A percentile compares a stretch with the other conserved stretches of the same genome.
Evolutionary conservation across 2,113 vertebrate species (phyloP).

Genomic region (Limanda limanda): DNA sequence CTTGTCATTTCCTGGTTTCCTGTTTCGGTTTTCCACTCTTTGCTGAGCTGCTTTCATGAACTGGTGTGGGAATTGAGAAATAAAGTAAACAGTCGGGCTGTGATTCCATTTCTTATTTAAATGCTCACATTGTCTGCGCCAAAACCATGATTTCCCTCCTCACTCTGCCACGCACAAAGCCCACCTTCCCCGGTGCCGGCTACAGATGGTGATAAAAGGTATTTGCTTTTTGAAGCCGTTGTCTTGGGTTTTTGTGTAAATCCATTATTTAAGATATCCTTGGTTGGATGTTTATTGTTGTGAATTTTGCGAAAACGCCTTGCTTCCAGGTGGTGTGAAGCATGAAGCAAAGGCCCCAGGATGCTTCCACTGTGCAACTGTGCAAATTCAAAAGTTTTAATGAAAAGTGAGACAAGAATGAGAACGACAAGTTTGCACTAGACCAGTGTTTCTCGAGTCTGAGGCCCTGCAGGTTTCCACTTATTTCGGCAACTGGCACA

Average conservation of each 20-base stretch:
- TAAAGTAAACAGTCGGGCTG: slow-evolving; percentile 71
- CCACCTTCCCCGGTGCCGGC: slow-evolving; percentile 72
- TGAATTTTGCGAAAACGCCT: slow-evolving; percentile 72
- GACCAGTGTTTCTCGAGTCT: slow-evolving; percentile 3
- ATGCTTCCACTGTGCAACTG: slow-evolving; percentile 47
- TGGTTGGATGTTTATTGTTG: slow-evolving; percentile 74
- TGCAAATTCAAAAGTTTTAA: slow-evolving; percentile 65
- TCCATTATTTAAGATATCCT: slow-evolving; percentile 79
- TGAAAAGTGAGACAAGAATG: slow-evolving; percentile 62
- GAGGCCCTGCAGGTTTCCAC: slow-evolving; percentile 23
- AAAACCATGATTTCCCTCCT: slow-evolving; percentile 80
- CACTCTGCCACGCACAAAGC: slow-evolving; percentile 74
- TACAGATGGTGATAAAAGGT: slow-evolving; percentile 79
- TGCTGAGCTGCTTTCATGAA: slow-evolving; percentile 57
- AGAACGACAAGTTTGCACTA: slow-evolving; percentile 27
- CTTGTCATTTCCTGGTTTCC: slow-evolving; percentile 33
- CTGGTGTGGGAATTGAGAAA: slow-evolving; percentile 67
- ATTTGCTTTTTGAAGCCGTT: slow-evolving; percentile 76
- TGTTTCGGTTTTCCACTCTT: slow-evolving; percentile 32
- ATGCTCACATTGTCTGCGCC: slow-evolving; percentile 76
- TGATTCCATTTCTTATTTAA: slow-evolving; percentile 79
- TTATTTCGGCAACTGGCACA: slow-evolving; percentile 40
- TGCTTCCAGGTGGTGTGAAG: slow-evolving; percentile 50
- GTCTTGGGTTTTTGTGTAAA: slow-evolving; percentile 75
- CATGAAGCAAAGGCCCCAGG: slow-evolving; percentile 32